phyloP scores from a whole-genome alignment of 1,140 invertebrate species.

The Metaphire vulgaris region DNA sequence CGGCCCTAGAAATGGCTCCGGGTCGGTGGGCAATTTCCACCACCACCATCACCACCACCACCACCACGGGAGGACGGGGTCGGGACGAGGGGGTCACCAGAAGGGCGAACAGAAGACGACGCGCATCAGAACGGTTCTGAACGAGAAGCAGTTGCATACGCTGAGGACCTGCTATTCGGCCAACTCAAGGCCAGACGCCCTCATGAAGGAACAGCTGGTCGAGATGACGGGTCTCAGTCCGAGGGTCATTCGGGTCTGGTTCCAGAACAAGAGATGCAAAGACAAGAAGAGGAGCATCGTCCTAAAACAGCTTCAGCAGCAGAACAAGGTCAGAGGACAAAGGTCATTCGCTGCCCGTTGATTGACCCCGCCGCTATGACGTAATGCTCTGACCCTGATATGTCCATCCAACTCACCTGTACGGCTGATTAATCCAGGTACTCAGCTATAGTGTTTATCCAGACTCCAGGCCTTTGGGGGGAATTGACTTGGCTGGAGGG shows the following conservation, averaged over 20 bases:
- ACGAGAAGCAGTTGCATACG: slow-evolving; percentile 96
- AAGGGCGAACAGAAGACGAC: slow-evolving; percentile 69
- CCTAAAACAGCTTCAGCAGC: slow-evolving; percentile 93
- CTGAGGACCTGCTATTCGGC: slow-evolving; percentile 82
- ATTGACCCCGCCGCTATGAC: too few relatives aligned
- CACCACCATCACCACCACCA: slow-evolving; percentile 16
- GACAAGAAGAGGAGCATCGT: slow-evolving; percentile 97
- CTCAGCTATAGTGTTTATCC: too few relatives aligned
- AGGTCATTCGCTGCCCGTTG: too few relatives aligned
- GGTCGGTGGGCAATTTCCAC: not conserved
- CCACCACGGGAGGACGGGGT: slow-evolving; percentile 5
- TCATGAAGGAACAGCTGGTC: slow-evolving; percentile 98
- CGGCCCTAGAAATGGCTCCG: not conserved
- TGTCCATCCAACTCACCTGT: too few relatives aligned
- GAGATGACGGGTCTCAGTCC: slow-evolving; percentile 96
- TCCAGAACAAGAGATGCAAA: slow-evolving; percentile 94
- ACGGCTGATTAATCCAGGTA: too few relatives aligned
- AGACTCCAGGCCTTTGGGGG: too few relatives aligned
- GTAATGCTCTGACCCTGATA: too few relatives aligned
- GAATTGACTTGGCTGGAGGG: too few relatives aligned
- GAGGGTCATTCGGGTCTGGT: slow-evolving; percentile 94
- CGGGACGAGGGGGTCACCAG: not conserved
- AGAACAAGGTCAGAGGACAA: slow-evolving; percentile 27
- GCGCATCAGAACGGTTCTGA: slow-evolving; percentile 90
- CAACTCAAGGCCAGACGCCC: slow-evolving; percentile 93